A percentile compares a stretch with the other conserved stretches of the same genome.
phyloP scores from a whole-genome alignment of 2,113 vertebrate genomes.

The Stigmatopora nigra region DNA sequence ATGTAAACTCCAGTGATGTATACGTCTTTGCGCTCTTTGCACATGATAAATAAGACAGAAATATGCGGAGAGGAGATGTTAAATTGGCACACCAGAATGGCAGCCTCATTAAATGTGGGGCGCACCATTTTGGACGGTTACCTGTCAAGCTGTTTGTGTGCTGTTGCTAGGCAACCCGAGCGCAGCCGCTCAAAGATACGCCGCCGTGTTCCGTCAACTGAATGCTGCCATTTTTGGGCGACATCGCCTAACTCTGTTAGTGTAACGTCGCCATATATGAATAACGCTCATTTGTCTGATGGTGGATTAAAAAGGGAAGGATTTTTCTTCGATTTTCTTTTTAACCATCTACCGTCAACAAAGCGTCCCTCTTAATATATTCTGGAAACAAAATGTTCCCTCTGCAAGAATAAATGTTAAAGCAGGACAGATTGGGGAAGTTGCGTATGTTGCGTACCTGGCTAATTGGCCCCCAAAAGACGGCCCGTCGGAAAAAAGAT shows the following conservation, averaged over 20 bases:
- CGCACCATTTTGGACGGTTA: slow-evolving; percentile 55
- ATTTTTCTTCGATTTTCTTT: too few species aligned
- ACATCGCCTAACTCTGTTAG: too few species aligned
- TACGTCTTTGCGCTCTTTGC: neutral
- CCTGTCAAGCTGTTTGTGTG: slow-evolving; percentile 53
- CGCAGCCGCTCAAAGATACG: slow-evolving; percentile 21
- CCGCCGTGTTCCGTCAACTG: slow-evolving; percentile 18
- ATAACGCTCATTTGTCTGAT: too few species aligned
- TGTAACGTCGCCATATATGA: too few species aligned
- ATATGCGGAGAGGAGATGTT: slow-evolving; percentile 7
- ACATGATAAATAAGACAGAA: neutral
- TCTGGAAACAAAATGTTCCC: slow-evolving; percentile 25
- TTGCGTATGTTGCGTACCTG: slow-evolving; percentile 30
- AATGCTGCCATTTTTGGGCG: slow-evolving; percentile 17
- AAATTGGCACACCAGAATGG: neutral
- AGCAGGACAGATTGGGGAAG: slow-evolving; percentile 28
- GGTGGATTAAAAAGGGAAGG: too few species aligned
- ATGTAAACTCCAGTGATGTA: neutral
- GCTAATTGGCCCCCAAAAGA: slow-evolving; percentile 53
- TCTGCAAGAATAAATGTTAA: slow-evolving; percentile 26
- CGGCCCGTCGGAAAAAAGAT: slow-evolving; percentile 28
- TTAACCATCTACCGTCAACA: neutral
- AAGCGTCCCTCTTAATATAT: slow-evolving; percentile 25
- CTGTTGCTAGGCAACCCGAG: slow-evolving; percentile 56
- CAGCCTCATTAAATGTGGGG: slow-evolving; percentile 35